These are phyloP conservation scores for Steatocranus sp. DNA, from an alignment of 2,797 vertebrate species.

Conservation along the genomic window DNA sequence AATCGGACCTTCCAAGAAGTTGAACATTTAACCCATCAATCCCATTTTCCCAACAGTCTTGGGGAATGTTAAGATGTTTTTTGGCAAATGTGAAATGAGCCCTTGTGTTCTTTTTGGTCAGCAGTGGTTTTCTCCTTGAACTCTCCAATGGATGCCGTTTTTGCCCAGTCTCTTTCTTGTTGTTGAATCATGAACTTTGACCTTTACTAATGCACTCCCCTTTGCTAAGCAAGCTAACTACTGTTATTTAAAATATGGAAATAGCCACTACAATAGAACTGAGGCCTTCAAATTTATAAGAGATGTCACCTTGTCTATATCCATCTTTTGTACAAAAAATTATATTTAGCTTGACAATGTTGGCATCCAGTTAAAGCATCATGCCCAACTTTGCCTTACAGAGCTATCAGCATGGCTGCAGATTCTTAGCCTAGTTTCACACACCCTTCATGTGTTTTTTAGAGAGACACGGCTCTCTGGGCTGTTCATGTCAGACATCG, in stretches of 20 bases:
- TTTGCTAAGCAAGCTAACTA: background rate
- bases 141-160: background rate
- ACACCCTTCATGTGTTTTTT: background rate
- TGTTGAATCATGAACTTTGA: background rate
- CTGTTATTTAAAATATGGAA: background rate
- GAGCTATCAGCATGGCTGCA: background rate
- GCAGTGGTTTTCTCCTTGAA: background rate
- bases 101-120: background rate
- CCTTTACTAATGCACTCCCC: background rate
- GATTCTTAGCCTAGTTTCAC: background rate
- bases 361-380: background rate
- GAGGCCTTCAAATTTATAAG: background rate
- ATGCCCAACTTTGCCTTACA: background rate
- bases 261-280: background rate
- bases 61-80: background rate
- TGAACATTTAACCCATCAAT: background rate
- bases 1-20: background rate
- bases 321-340: too few species aligned
- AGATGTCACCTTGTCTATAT: background rate
- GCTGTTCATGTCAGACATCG: slow-evolving; percentile 15
- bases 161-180: background rate
- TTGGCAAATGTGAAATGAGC: background rate
- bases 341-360: background rate
- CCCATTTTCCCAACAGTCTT: background rate
- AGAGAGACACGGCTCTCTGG: slow-evolving; percentile 10